Evolutionary conservation across 2,888 invertebrate species (phyloP), one percentile per base, ranked within the genome.

Genomic region (Agriopis marginaria): DNA sequence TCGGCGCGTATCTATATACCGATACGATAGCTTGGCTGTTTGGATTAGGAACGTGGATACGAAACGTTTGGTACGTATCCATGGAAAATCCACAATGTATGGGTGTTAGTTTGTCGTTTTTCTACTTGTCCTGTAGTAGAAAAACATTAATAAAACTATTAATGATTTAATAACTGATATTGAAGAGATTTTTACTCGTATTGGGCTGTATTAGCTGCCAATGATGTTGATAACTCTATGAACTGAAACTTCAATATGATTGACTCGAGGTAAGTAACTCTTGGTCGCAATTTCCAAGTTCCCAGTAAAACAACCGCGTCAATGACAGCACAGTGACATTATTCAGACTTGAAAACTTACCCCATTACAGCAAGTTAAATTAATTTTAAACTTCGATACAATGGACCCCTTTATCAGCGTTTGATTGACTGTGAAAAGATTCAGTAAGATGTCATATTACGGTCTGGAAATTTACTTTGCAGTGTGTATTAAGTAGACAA

Each of bases 371-470:
- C 65, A 62, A 69, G 65, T 65, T 69, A 65, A 62, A 69, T 69
- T 69, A 69, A 65, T 53, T 62, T 69, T 65, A 65, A 69, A 65
- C 61, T 69, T 51, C 65, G 56, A 69, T 69, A 65, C 62, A 56
- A 69, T 53, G 47, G 40, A 51, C 45, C 50, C 45, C 39, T 56
- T 65, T 58, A 69, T 65, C 32, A 45, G 40, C 8, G 51, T 69
- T 69, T 69, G 47, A 65, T 69, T 65, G 61, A 60, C 64, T 65
- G 44, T 4, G 44, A 69, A 60, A 67, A 55, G 61, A 61, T 61
- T 14, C 45, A 12, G 12, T 5, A 14, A 32, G 58, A 54, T 39
- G 39, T n/a, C 3, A 9, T 39, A 4, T 11, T 51, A 23, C 7
- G 0, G 11, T 5, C 23, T 11, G 51, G 10, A 10, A 51, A 51